Evolutionary conservation across 2,113 vertebrate genomes (phyloP), one percentile per base, ranked within the genome.

Genomic region (Nannospalax galili): DNA sequence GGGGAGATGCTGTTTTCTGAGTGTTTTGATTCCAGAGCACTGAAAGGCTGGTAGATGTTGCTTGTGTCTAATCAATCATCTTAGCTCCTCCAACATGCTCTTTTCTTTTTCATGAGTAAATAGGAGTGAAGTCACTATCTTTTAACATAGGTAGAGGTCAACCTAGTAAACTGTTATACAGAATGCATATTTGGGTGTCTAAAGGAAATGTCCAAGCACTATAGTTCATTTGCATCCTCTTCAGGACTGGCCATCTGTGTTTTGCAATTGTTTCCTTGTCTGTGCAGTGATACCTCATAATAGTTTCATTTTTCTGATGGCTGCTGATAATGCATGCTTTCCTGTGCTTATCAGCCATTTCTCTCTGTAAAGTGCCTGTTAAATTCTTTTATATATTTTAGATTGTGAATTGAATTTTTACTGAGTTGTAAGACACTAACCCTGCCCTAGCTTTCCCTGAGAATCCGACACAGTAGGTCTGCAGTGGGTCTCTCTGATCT

Each of bases 21-120:
- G 64, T 84, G 45, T 65, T 65, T 56, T 73, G 24, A 92, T 32
- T 67, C 60, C 19, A 74, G 56, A 58, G 28, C 22, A 12, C 35
- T 37, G 17, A 84, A 15, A 74, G 74, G 58, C 20, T 48, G 4
- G 22, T 37, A 84, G 42, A 80, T 22, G 17, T 7, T n/a, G 12
- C 32, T 69, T 58, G 14, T 7, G 20, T 58, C 28, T 67, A 58
- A 77, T 35, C 9, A 26, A n/a, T 15, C 20, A 69, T 78, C 30
- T 78, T 69, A 48, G 30, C 6, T 64, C 19, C 37, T 48, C 40
- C 58, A 87, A 9, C 35, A 70, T 85, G n/a, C 30, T 22, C 69
- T 95, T 79, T 92, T 8, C 19, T 62, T 86, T 92, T 48, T 92
- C 70, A 75, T 22, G 16, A 52, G 1, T 70, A 70, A 93, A 88